Conservation (phyloP, 2,888 invertebrate genomes). For the Coecobrya sp. region DNA sequence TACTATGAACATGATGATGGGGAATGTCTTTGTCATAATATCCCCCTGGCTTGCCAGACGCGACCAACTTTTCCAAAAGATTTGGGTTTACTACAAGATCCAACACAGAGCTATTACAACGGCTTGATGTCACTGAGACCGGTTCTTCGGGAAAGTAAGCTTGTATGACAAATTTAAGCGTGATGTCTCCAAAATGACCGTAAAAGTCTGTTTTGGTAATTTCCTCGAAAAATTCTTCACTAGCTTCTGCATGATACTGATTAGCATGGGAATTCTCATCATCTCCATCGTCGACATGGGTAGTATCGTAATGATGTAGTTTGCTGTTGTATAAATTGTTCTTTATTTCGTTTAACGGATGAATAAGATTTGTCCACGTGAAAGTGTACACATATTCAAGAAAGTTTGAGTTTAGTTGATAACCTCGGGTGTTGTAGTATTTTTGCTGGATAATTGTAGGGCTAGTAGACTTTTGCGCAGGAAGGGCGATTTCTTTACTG, state of each 20-base stretch:
- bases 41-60: constrained; percentile 41
- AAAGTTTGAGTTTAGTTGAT: constrained; percentile 73
- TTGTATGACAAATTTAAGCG: constrained; percentile 80
- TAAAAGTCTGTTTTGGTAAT: constrained; percentile 66
- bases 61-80: constrained; percentile 49
- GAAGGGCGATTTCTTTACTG: constrained; percentile 82
- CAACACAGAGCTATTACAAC: constrained; percentile 67
- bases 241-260: neutral
- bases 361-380: constrained; percentile 81
- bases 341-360: constrained; percentile 76
- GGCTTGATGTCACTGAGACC: constrained; percentile 52
- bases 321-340: neutral
- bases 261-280: neutral
- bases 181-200: constrained; percentile 76
- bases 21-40: constrained; percentile 24
- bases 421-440: constrained; percentile 76
- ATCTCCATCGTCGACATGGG: too few relatives aligned
- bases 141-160: constrained; percentile 84
- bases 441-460: constrained; percentile 82
- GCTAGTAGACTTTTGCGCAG: constrained; percentile 81
- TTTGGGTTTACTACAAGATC: constrained; percentile 26
- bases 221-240: constrained; percentile 72
- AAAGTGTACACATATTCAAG: constrained; percentile 83
- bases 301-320: neutral
- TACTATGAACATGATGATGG: constrained; percentile 41